phyloP scores from a whole-genome alignment of 2,113 vertebrate genomes.

The Narcine bancroftii region DNA sequence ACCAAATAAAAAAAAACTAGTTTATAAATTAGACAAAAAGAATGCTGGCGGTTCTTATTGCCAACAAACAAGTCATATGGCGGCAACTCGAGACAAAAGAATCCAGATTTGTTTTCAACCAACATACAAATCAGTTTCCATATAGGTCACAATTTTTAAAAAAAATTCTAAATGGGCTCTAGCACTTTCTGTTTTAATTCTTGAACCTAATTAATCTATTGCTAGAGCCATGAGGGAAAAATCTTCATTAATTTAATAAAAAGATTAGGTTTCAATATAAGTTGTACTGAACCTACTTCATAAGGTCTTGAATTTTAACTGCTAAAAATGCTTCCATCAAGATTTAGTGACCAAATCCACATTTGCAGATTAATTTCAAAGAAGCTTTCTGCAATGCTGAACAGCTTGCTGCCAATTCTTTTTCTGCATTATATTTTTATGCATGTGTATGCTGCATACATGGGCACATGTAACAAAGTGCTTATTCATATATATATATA shows the following conservation, averaged over 20 bases:
- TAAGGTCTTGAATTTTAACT: background rate
- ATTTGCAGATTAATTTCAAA: background rate
- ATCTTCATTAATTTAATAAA: background rate
- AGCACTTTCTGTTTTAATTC: background rate
- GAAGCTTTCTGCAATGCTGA: background rate
- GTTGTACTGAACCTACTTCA: background rate
- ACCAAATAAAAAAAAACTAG: background rate
- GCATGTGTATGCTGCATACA: background rate
- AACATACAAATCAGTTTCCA: background rate
- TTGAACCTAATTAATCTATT: background rate
- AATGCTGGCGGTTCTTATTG: too few relatives aligned
- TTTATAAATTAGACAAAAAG: background rate
- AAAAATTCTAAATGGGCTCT: background rate
- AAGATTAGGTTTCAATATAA: background rate
- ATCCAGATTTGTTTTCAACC: background rate
- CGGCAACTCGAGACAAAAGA: background rate
- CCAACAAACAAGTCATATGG: background rate
- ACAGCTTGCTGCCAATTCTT: background rate
- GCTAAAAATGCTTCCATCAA: background rate
- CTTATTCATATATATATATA: background rate
- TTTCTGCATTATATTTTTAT: background rate
- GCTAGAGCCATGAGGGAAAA: background rate
- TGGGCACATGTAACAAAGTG: background rate
- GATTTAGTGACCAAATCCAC: background rate
- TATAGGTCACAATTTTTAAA: background rate